phyloP scores from a whole-genome alignment of 2,797 vertebrate genomes.

The Phataginus tricuspis region DNA sequence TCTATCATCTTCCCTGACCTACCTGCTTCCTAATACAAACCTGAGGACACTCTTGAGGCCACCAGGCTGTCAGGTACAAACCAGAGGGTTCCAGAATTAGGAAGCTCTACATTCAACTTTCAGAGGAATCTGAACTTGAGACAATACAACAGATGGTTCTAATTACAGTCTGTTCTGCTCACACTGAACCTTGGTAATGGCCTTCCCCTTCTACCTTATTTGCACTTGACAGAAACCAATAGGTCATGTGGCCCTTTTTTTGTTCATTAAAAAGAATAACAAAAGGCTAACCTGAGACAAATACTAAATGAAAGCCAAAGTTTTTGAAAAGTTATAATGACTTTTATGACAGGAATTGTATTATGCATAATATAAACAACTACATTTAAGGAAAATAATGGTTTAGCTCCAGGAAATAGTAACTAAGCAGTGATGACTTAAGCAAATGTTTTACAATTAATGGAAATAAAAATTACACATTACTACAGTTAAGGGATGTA shows the following conservation, averaged over 20 bases:
- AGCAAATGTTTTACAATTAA: slow-evolving; percentile 83
- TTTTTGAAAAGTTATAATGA: slow-evolving; percentile 79
- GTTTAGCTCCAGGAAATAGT: slow-evolving; percentile 86
- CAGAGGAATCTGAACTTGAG: background rate
- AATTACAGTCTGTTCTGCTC: background rate
- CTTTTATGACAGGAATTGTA: slow-evolving; percentile 77
- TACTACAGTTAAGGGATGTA: slow-evolving; percentile 82
- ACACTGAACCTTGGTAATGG: background rate
- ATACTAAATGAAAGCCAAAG: slow-evolving; percentile 55
- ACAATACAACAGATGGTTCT: background rate
- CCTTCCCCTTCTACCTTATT: background rate
- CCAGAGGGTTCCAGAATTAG: background rate
- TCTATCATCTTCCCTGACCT: background rate
- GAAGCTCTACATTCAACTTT: background rate
- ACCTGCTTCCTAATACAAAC: background rate
- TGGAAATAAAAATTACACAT: slow-evolving; percentile 84
- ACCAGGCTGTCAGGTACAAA: background rate
- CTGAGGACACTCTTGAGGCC: background rate
- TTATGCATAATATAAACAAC: slow-evolving; percentile 85
- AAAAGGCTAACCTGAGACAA: slow-evolving; percentile 76
- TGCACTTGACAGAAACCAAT: slow-evolving; percentile 24
- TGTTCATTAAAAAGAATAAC: slow-evolving; percentile 36
- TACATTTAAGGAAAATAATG: slow-evolving; percentile 82
- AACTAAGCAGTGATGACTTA: slow-evolving; percentile 81
- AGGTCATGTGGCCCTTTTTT: background rate